phyloP scores from a whole-genome alignment of 2,888 invertebrate species.

The Agrochola circellaris region DNA sequence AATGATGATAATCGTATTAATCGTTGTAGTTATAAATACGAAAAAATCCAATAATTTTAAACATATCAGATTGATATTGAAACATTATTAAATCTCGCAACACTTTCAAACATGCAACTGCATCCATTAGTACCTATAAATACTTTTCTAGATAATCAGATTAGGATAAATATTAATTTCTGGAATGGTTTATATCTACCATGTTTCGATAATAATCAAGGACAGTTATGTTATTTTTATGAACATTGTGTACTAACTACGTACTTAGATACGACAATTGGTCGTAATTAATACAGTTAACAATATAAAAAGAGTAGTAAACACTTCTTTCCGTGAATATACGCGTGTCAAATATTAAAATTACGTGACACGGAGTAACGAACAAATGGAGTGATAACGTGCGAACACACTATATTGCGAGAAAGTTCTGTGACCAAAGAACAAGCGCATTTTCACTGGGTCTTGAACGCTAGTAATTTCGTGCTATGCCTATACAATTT shows the following conservation, averaged over 20 bases:
- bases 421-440: background rate
- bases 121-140: slow-evolving; percentile 16
- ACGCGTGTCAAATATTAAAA: slow-evolving; percentile 46
- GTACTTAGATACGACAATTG: slow-evolving; percentile 29
- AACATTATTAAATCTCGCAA: slow-evolving; percentile 28
- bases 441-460: background rate
- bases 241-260: slow-evolving; percentile 27
- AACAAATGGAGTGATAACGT: slow-evolving; percentile 26
- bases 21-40: slow-evolving; percentile 29
- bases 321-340: slow-evolving; percentile 31
- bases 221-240: slow-evolving; percentile 10
- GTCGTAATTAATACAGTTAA: slow-evolving; percentile 12
- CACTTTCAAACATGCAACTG: slow-evolving; percentile 38
- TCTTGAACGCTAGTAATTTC: background rate
- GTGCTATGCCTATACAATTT: background rate
- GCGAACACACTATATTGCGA: background rate
- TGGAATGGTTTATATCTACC: slow-evolving; percentile 44
- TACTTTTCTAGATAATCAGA: slow-evolving; percentile 3
- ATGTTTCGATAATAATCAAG: slow-evolving; percentile 6
- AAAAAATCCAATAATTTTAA: slow-evolving; percentile 19
- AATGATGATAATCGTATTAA: background rate
- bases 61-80: slow-evolving; percentile 35
- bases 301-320: slow-evolving; percentile 26
- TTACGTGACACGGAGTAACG: slow-evolving; percentile 30
- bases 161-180: slow-evolving; percentile 29